These are phyloP conservation scores for Metallyticus violacea DNA, from an alignment of 2,888 invertebrate genomes.

Conservation along the genomic window DNA sequence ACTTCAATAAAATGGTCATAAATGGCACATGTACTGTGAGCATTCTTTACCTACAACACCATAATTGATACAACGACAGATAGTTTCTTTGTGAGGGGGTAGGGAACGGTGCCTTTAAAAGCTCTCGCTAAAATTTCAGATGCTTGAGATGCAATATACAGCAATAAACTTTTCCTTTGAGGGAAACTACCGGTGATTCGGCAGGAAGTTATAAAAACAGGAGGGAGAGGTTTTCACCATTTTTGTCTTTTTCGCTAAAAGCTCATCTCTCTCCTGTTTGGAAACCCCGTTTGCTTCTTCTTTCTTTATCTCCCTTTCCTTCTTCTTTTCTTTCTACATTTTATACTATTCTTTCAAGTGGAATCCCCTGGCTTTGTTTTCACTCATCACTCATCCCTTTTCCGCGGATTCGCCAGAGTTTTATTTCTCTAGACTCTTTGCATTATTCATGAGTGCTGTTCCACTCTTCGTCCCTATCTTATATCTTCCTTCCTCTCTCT, in stretches of 20 bases:
- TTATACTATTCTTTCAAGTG: conserved; percentile 9
- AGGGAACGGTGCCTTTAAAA: background rate
- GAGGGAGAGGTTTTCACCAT: too few species aligned
- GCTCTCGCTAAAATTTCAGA: background rate
- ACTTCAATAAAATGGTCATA: too few species aligned
- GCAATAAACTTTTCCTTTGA: background rate
- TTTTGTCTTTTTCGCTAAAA: background rate
- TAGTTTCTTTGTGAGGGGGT: background rate
- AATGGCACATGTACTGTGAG: too few species aligned
- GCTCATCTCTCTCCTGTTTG: background rate
- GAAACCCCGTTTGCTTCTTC: background rate
- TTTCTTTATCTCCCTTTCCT: background rate
- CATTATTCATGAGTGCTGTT: conserved; percentile 20
- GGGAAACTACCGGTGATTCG: background rate
- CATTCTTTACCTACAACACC: too few species aligned
- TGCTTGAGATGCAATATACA: background rate
- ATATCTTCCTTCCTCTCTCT: background rate
- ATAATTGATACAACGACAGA: too few species aligned
- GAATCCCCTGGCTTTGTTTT: conserved; percentile 23
- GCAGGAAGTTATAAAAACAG: background rate
- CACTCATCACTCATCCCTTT: conserved; percentile 22
- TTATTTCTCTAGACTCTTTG: conserved; percentile 15
- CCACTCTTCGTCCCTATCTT: background rate
- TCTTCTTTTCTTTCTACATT: background rate
- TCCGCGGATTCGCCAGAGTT: conserved; percentile 15